A percentile compares a stretch with the other conserved stretches of the same genome.
These are phyloP conservation scores for Stratiolaelaps scimitus DNA, from an alignment of 1,140 invertebrate species.

Conservation along the genomic window DNA sequence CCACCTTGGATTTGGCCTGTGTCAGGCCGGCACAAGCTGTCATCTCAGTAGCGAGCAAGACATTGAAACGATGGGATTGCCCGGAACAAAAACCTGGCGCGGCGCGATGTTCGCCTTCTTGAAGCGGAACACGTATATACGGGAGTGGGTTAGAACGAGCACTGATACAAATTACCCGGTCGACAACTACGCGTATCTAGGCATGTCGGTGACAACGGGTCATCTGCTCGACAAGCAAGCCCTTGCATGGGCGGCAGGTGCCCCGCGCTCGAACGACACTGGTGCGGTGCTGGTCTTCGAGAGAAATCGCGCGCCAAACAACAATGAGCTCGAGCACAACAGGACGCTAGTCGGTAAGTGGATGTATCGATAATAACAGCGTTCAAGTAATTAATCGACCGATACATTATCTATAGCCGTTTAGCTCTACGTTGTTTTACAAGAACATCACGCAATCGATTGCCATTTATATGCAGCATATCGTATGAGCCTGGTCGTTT, in stretches of 20 bases:
- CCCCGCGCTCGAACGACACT: conserved; percentile 64
- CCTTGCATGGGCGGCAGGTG: conserved; percentile 64
- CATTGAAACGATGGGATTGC: conserved; percentile 65
- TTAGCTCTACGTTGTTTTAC: too few relatives aligned
- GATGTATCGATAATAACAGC: too few relatives aligned
- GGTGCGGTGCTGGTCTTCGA: conserved; percentile 43
- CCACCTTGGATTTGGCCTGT: conserved; percentile 51
- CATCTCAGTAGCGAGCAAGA: conserved; percentile 46
- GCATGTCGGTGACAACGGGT: conserved; percentile 75
- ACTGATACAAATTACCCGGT: conserved; percentile 54
- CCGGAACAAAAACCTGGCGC: conserved; percentile 72
- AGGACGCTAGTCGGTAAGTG: conserved; percentile 26
- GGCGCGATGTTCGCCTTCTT: conserved; percentile 69
- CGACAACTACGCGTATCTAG: conserved; percentile 77
- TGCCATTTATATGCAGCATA: too few relatives aligned
- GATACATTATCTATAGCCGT: too few relatives aligned
- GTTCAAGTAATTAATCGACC: too few relatives aligned
- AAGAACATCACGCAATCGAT: too few relatives aligned
- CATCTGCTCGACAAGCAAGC: conserved; percentile 48
- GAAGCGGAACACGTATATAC: conserved; percentile 40
- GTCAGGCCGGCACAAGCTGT: conserved; percentile 76
- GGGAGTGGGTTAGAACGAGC: conserved; percentile 47
- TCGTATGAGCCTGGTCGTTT: too few relatives aligned
- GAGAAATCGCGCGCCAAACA: conserved; percentile 30
- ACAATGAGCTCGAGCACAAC: conserved; percentile 25